Base-by-base conservation (phyloP, 2,888 invertebrate genomes). In the Dexiosoma caninum region DNA sequence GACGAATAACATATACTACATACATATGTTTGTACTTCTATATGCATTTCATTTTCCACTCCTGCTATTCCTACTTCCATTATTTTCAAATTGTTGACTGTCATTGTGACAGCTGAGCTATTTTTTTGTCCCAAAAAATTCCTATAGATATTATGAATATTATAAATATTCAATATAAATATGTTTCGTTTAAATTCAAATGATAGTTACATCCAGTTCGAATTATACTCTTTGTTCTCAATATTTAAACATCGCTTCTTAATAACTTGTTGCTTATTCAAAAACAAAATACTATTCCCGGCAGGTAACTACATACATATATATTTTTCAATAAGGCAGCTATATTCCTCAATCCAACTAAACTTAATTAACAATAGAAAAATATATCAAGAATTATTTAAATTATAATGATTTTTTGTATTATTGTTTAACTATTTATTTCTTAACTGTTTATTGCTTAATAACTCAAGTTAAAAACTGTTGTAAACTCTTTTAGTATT, bases 171-270 rank as follows among this genome's bases (percentile, higher is more conserved):
- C n/a, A 12, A 42, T n/a, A 16, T 35, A 57, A 66, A 66, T 14
- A 7, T 8, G 75, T 79, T 70, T 79, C 62, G 55, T 70, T 55
- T 14, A 49, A 16, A 79, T 69, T 79, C 57, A 78, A 78, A 74
- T 74, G 46, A 44, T 70, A 70, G 40, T 53, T 70, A 32, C 42
- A 70, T 51, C 44, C 64, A 59, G 49, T 80, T 70, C 64, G 55
- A 62, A 35, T 66, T 51, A 49, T 70, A 66, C 71, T 40, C n/a
- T 77, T 59, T 46, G 44, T 35, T 27, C 14, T 57, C 62, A 46
- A 57, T 35, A 16, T 44, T 32, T 19, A 42, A 42, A 42, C 5
- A 9, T 46, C n/a, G 12, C 49, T 40, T 19, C 14, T 30, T 44
- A 32, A 37, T 27, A n/a, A 37, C 23, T 7, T 42, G 2, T 19